Evolutionary conservation across 2,797 vertebrate genomes (phyloP).

Genomic region (Acestrorhynchus altus): DNA sequence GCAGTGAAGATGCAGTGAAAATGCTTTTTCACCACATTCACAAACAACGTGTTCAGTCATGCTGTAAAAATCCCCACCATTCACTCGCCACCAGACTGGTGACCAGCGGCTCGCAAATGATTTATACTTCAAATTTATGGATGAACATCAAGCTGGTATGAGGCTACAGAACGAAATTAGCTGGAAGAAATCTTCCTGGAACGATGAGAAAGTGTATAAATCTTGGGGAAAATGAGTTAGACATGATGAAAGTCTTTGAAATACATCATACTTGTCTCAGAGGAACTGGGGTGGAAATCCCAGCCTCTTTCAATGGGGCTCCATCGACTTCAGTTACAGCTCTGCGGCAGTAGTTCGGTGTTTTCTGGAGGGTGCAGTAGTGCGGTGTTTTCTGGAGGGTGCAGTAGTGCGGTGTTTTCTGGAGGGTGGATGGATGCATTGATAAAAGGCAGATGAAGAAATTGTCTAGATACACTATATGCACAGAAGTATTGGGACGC

Average conservation of each 20-base stretch:
- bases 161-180: constrained; percentile 43
- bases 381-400: too few relatives aligned
- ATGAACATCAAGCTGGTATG: constrained; percentile 27
- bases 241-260: constrained; percentile 51
- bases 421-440: too few relatives aligned
- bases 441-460: too few relatives aligned
- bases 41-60: neutral
- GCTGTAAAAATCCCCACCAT: constrained; percentile 1
- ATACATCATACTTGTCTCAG: constrained; percentile 31
- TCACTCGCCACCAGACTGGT: neutral
- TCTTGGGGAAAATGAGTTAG: constrained; percentile 35
- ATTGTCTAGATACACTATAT: too few relatives aligned
- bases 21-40: neutral
- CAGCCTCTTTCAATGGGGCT: constrained; percentile 18
- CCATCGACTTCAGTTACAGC: constrained; percentile 12
- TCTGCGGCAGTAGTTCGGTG: constrained; percentile 43
- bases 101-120: constrained; percentile 35
- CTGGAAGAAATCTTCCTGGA: constrained; percentile 31
- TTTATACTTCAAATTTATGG: constrained; percentile 37
- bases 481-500: too few relatives aligned
- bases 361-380: constrained; percentile 31
- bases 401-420: too few relatives aligned
- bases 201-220: constrained; percentile 38
- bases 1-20: constrained; percentile 4
- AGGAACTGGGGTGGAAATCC: constrained; percentile 13